A percentile compares a stretch with the other conserved stretches of the same genome.
Evolutionary conservation across 1,140 invertebrate species (phyloP).

Genomic region (Drosophila dunni): DNA sequence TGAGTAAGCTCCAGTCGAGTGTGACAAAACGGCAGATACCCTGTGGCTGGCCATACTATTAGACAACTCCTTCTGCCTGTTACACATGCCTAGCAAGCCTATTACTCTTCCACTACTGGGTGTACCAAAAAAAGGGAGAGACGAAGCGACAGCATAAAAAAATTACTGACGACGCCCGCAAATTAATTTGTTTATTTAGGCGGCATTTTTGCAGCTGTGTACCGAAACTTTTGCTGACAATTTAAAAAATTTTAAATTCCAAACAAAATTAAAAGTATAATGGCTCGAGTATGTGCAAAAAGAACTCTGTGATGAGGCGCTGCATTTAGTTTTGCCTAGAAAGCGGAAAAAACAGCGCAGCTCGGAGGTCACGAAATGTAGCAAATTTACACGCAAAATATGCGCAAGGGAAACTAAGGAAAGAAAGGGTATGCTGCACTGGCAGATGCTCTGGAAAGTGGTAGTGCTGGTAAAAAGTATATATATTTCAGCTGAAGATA

Average conservation of each 20-base stretch:
- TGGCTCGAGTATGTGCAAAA: not conserved
- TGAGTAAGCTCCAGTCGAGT: too few relatives aligned
- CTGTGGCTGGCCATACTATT: too few relatives aligned
- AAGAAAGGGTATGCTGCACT: slow-evolving; percentile 13
- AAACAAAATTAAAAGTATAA: slow-evolving; percentile 21
- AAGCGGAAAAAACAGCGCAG: not conserved
- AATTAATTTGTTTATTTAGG: slow-evolving; percentile 81
- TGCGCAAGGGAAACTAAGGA: slow-evolving; percentile 56
- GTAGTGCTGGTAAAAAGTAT: too few relatives aligned
- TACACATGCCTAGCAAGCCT: too few relatives aligned
- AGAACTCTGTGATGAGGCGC: slow-evolving; percentile 27
- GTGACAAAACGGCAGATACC: too few relatives aligned
- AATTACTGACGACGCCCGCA: slow-evolving; percentile 41
- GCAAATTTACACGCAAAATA: slow-evolving; percentile 69
- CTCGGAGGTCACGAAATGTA: slow-evolving; percentile 24
- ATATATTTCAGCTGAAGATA: too few relatives aligned
- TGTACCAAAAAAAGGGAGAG: not conserved
- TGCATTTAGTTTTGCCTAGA: slow-evolving; percentile 30
- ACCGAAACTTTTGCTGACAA: slow-evolving; percentile 37
- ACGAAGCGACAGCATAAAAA: slow-evolving; percentile 3
- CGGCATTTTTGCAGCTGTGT: slow-evolving; percentile 27
- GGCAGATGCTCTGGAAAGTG: too few relatives aligned
- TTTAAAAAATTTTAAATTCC: slow-evolving; percentile 25
- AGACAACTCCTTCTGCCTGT: too few relatives aligned
- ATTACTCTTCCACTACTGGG: too few relatives aligned